These are phyloP conservation scores for Entomyzon cyanotis DNA, from an alignment of 2,113 vertebrate genomes.

Conservation along the genomic window DNA sequence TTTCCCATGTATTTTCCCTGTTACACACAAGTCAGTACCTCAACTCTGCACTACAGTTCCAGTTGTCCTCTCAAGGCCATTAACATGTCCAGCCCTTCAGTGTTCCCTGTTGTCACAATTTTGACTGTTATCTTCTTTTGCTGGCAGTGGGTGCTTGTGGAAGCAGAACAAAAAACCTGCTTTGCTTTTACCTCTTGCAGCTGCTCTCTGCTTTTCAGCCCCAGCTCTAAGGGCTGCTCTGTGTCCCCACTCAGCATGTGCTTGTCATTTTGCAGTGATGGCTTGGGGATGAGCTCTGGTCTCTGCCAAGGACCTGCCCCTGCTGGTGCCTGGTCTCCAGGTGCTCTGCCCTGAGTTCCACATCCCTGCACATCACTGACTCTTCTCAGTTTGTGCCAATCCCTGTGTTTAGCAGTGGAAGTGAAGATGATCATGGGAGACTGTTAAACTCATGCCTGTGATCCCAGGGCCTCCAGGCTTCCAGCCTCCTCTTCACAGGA, in stretches of 20 bases:
- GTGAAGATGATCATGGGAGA: neutral
- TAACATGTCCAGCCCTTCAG: neutral
- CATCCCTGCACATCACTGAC: neutral
- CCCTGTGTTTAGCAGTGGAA: neutral
- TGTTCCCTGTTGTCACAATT: neutral
- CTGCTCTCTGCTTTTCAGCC: neutral
- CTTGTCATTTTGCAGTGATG: neutral
- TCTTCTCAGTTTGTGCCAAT: neutral
- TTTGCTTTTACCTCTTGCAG: neutral
- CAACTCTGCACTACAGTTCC: neutral
- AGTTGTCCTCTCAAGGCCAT: rapidly evolving
- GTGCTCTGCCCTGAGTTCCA: neutral
- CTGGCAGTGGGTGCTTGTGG: neutral
- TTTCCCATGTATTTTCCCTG: neutral
- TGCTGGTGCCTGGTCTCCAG: neutral
- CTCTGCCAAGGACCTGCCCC: neutral
- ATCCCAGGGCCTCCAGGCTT: neutral
- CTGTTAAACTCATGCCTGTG: neutral
- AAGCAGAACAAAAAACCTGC: neutral
- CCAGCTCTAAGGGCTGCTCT: neutral
- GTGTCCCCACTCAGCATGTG: rapidly evolving
- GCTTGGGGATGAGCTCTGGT: rapidly evolving
- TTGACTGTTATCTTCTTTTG: neutral
- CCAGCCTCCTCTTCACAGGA: neutral
- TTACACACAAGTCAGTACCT: neutral